These are phyloP conservation scores for Channa striata DNA, from an alignment of 2,797 vertebrate genomes.

Conservation along the genomic window DNA sequence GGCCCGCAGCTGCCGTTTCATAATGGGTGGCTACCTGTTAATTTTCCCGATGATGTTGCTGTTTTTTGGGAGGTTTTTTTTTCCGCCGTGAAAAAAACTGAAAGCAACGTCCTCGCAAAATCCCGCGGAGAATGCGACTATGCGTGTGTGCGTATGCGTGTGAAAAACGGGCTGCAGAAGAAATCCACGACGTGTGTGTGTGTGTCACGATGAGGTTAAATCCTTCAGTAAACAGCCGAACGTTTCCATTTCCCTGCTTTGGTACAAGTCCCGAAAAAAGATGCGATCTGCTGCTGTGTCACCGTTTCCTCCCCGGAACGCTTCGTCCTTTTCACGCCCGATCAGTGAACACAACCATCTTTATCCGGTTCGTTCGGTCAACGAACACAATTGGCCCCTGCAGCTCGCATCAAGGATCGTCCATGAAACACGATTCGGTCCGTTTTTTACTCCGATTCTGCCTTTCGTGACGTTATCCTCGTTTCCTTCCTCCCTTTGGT, in stretches of 20 bases:
- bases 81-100: conserved; percentile 6
- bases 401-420: conserved; percentile 62
- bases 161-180: conserved; percentile 44
- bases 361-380: conserved; percentile 37
- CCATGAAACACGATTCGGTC: conserved; percentile 63
- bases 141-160: conserved; percentile 50
- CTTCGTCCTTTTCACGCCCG: conserved; percentile 46
- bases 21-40: conserved; percentile 81
- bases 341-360: conserved; percentile 55
- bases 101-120: conserved; percentile 43
- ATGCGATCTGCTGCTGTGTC: conserved; percentile 62
- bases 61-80: conserved; percentile 32
- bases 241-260: conserved; percentile 73
- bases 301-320: conserved; percentile 57
- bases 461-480: conserved; percentile 78
- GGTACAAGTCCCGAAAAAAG: conserved; percentile 55
- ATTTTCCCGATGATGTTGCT: conserved; percentile 71
- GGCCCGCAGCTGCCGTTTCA: conserved; percentile 52
- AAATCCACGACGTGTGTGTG: conserved; percentile 64
- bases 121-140: conserved; percentile 41
- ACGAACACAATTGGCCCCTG: conserved; percentile 14
- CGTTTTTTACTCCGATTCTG: conserved; percentile 71
- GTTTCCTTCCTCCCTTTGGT: conserved; percentile 74
- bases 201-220: conserved; percentile 66
- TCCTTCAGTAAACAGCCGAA: conserved; percentile 69